Evolutionary conservation across 2,113 vertebrate species (phyloP).

Genomic region (Chaetodon trifascialis): DNA sequence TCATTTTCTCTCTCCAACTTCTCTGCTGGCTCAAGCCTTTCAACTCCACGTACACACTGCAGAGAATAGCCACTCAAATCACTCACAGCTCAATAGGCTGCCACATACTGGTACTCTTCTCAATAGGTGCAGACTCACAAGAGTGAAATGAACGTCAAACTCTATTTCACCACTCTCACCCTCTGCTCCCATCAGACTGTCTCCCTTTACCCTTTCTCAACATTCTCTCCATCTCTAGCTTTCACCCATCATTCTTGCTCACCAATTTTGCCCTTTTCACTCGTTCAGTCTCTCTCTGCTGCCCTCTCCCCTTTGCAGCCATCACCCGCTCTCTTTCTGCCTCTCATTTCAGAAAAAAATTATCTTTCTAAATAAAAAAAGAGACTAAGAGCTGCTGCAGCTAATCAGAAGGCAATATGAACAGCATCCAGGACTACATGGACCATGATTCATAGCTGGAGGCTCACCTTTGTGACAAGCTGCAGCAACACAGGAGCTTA

Average conservation of each 20-base stretch:
- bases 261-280: slow-evolving; percentile 66
- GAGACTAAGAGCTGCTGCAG: slow-evolving; percentile 13
- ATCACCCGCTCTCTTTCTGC: slow-evolving; percentile 33
- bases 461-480: slow-evolving; percentile 41
- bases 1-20: slow-evolving; percentile 60
- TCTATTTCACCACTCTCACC: slow-evolving; percentile 66
- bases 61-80: slow-evolving; percentile 75
- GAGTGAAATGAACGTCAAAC: slow-evolving; percentile 74
- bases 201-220: slow-evolving; percentile 61
- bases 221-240: slow-evolving; percentile 65
- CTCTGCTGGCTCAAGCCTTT: slow-evolving; percentile 62
- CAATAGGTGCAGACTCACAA: slow-evolving; percentile 69
- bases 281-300: slow-evolving; percentile 30
- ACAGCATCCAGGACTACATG: slow-evolving; percentile 53
- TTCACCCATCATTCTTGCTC: slow-evolving; percentile 47
- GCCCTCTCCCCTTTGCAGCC: slow-evolving; percentile 32
- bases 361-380: slow-evolving; percentile 24
- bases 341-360: slow-evolving; percentile 37
- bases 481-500: slow-evolving; percentile 30
- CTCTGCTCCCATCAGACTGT: slow-evolving; percentile 59
- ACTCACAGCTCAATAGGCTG: slow-evolving; percentile 76
- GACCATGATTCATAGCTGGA: slow-evolving; percentile 60
- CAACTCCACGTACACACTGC: slow-evolving; percentile 60
- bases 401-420: slow-evolving; percentile 39
- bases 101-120: slow-evolving; percentile 64